Percentiles rank a stretch among this genome's conserved stretches.
phyloP scores from a whole-genome alignment of 2,888 invertebrate species.

The Scaptomyza caliginosa region DNA sequence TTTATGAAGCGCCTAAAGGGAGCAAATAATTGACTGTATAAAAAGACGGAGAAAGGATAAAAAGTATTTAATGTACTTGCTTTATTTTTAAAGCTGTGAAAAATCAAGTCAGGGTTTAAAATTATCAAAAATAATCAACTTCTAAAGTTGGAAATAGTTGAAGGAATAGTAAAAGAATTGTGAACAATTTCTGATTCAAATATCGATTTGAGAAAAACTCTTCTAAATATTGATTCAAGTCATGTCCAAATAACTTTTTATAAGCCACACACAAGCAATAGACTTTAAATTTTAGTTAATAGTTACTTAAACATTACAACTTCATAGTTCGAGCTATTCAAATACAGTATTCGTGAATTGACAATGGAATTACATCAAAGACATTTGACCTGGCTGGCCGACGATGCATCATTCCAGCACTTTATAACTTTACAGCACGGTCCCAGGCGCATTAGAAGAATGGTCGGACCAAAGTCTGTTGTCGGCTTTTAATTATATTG shows the following conservation, averaged over 20 bases:
- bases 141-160: too few species aligned
- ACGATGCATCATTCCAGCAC: conserved; percentile 36
- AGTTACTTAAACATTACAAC: not conserved
- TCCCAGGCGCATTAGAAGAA: conserved; percentile 72
- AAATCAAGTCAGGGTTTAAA: not conserved
- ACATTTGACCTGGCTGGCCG: conserved; percentile 40
- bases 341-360: conserved; percentile 8
- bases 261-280: not conserved
- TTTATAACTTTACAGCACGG: conserved; percentile 73
- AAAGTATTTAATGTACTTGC: not conserved
- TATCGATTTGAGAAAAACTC: not conserved
- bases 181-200: too few species aligned
- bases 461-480: conserved; percentile 66
- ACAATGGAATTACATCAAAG: conserved; percentile 68
- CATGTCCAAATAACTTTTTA: not conserved
- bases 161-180: too few species aligned
- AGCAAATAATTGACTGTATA: not conserved
- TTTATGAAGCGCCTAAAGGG: not conserved
- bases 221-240: not conserved
- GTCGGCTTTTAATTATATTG: conserved; percentile 83
- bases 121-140: too few species aligned
- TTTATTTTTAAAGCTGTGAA: not conserved
- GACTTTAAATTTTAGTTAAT: not conserved
- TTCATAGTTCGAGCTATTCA: not conserved
- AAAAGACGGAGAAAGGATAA: not conserved